Conservation (phyloP, 1,140 invertebrate genomes). For the Himalopsyche phryganea region DNA sequence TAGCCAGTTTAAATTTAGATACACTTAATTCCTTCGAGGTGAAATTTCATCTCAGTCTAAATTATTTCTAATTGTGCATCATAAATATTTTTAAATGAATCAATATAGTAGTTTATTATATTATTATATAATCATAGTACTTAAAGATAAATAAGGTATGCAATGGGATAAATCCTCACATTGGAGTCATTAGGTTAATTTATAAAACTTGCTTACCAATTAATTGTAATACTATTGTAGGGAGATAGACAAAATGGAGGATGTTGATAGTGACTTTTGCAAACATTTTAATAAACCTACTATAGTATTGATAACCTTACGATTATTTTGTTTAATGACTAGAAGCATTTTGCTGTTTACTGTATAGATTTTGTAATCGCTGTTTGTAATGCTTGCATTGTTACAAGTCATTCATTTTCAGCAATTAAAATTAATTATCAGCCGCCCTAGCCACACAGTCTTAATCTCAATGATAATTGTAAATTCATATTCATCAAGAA, state of each 20-base stretch:
- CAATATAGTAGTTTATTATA: background rate
- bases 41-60: too few relatives aligned
- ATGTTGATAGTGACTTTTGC: background rate
- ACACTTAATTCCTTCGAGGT: too few relatives aligned
- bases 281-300: background rate
- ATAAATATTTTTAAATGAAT: too few relatives aligned
- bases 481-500: too few relatives aligned
- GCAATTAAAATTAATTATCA: conserved; percentile 61
- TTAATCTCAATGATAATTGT: too few relatives aligned
- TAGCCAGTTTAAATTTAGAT: too few relatives aligned
- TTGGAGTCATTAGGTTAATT: conserved; percentile 9
- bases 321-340: too few relatives aligned
- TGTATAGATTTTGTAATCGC: conserved; percentile 24
- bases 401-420: conserved; percentile 78
- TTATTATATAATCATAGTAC: too few relatives aligned
- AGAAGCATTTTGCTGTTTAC: conserved; percentile 16
- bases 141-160: background rate
- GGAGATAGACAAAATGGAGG: background rate
- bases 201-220: conserved; percentile 2
- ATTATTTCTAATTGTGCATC: too few relatives aligned
- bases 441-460: too few relatives aligned
- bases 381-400: conserved; percentile 16
- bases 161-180: conserved; percentile 1
- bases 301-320: too few relatives aligned
- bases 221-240: background rate